Evolutionary conservation across 2,113 vertebrate species (phyloP).

Genomic region (Labeo catla): DNA sequence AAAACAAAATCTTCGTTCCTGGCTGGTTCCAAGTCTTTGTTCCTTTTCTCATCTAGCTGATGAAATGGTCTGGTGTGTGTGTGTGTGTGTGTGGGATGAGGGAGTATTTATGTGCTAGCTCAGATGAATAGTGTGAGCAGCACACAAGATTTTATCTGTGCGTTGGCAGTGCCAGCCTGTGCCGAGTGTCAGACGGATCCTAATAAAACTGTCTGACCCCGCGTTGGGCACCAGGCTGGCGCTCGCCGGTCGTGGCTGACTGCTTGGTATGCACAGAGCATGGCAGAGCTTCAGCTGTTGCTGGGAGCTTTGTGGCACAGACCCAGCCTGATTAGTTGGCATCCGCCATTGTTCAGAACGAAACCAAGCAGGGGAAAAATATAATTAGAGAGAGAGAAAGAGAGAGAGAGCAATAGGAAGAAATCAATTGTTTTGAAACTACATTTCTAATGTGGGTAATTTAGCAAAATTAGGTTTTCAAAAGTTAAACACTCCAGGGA

Average conservation of each 20-base stretch:
- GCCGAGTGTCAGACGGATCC: conserved; percentile 88
- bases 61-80: neutral
- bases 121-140: conserved; percentile 44
- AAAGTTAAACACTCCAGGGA: conserved; percentile 68
- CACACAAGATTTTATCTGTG: conserved; percentile 73
- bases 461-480: conserved; percentile 73
- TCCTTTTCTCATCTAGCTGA: conserved; percentile 23
- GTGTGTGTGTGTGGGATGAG: neutral
- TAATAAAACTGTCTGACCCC: conserved; percentile 98
- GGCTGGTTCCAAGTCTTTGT: conserved; percentile 23
- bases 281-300: conserved; percentile 83
- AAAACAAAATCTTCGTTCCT: conserved; percentile 38
- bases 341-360: conserved; percentile 76
- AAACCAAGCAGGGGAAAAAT: conserved; percentile 73
- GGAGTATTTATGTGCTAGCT: conserved; percentile 51
- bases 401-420: conserved; percentile 62
- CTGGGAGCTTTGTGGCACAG: conserved; percentile 80
- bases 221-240: conserved; percentile 86
- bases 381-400: conserved; percentile 66
- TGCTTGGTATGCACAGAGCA: conserved; percentile 92
- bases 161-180: conserved; percentile 83
- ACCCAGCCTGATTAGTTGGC: conserved; percentile 85
- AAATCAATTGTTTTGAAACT: conserved; percentile 72
- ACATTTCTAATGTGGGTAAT: conserved; percentile 72
- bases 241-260: conserved; percentile 88